phyloP scores from a whole-genome alignment of 2,797 vertebrate genomes.

The Melanotaenia nigrans region DNA sequence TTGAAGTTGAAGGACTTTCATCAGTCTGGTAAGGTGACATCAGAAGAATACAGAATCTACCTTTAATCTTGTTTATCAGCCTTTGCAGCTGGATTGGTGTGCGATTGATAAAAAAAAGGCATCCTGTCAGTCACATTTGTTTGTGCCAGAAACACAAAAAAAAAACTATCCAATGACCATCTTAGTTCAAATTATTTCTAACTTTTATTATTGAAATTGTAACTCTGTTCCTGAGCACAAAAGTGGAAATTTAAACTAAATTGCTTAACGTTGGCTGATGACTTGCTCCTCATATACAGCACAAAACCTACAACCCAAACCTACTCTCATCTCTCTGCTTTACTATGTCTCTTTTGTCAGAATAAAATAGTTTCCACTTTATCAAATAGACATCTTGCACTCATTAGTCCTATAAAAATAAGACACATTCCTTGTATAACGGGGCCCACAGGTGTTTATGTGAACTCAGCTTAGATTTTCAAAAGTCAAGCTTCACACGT shows the following conservation, averaged over 20 bases:
- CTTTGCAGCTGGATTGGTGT: too few relatives aligned
- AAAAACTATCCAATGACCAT: too few relatives aligned
- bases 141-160: too few relatives aligned
- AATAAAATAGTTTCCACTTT: background rate
- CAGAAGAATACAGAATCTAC: too few relatives aligned
- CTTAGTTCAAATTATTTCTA: too few relatives aligned
- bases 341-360: background rate
- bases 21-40: too few relatives aligned
- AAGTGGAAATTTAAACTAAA: background rate
- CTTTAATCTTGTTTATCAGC: too few relatives aligned
- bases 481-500: constrained; percentile 19
- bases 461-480: background rate
- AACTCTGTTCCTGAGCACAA: background rate
- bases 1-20: constrained; percentile 17
- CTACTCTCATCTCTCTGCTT: background rate
- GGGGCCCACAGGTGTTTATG: constrained; percentile 1
- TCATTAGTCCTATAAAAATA: background rate
- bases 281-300: constrained; percentile 3
- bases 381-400: background rate
- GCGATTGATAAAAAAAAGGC: too few relatives aligned
- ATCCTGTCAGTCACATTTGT: too few relatives aligned
- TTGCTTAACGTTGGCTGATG: background rate
- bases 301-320: background rate
- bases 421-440: background rate
- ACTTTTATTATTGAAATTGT: background rate